Conservation (phyloP, 2,113 vertebrate species). For the Coregonus clupeaformis region DNA sequence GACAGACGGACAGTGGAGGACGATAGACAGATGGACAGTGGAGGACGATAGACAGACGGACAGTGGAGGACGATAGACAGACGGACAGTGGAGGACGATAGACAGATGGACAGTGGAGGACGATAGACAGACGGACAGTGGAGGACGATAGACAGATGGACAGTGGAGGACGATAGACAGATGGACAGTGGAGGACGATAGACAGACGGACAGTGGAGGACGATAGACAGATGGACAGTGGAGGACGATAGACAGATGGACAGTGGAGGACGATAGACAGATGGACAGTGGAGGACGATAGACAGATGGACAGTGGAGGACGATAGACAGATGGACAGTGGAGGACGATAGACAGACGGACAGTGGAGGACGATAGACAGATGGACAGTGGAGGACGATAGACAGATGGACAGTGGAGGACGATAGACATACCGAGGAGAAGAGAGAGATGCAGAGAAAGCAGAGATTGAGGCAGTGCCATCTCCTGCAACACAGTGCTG, state of each 20-base stretch:
- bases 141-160: slow-evolving; percentile 6
- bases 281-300: background rate
- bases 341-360: background rate
- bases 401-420: background rate
- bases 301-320: no score
- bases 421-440: background rate
- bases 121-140: no score
- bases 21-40: slow-evolving; percentile 1
- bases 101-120: background rate
- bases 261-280: no score
- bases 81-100: no score
- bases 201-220: no score
- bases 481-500: no score
- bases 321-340: slow-evolving; percentile 1
- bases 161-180: background rate
- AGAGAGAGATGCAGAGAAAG: background rate
- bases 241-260: no score
- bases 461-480: background rate
- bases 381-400: background rate
- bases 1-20: no score
- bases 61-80: background rate
- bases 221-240: slow-evolving; percentile 1
- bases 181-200: background rate
- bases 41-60: background rate
- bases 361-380: background rate